Conservation (phyloP, 1,140 invertebrate species). For the Teleopsis dalmanni region DNA sequence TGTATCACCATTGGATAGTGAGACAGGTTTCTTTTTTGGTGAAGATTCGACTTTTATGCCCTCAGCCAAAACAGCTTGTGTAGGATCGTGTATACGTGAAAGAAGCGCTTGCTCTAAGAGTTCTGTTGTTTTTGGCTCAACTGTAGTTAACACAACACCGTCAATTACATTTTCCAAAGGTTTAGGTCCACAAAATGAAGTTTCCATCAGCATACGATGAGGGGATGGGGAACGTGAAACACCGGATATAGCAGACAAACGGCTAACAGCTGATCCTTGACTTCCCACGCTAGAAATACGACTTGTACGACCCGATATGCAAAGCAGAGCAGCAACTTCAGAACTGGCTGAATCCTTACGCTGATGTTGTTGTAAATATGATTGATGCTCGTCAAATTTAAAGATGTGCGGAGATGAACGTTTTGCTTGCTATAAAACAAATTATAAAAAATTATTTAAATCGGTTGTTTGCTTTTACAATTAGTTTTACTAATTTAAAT, state of each 20-base stretch:
- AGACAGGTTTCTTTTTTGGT: conserved; percentile 20
- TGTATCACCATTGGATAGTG: conserved; percentile 26
- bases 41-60: conserved; percentile 43
- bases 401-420: conserved; percentile 45
- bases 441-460: not conserved
- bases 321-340: conserved; percentile 56
- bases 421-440: conserved; percentile 22
- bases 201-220: conserved; percentile 79
- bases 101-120: conserved; percentile 60
- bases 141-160: conserved; percentile 32
- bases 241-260: conserved; percentile 62
- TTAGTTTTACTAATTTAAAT: no score
- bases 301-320: conserved; percentile 73
- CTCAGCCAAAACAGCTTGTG: conserved; percentile 50
- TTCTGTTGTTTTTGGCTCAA: conserved; percentile 49
- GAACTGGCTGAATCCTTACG: conserved; percentile 70
- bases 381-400: conserved; percentile 51
- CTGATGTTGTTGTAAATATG: conserved; percentile 52
- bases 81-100: conserved; percentile 51
- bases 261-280: conserved; percentile 56
- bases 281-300: conserved; percentile 70
- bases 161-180: conserved; percentile 48
- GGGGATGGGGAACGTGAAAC: conserved; percentile 72
- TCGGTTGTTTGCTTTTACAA: not conserved
- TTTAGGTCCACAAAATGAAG: conserved; percentile 79